Evolutionary conservation across 2,888 invertebrate genomes (phyloP), one percentile per base, ranked within the genome.

Genomic region (Taenaris catops): DNA sequence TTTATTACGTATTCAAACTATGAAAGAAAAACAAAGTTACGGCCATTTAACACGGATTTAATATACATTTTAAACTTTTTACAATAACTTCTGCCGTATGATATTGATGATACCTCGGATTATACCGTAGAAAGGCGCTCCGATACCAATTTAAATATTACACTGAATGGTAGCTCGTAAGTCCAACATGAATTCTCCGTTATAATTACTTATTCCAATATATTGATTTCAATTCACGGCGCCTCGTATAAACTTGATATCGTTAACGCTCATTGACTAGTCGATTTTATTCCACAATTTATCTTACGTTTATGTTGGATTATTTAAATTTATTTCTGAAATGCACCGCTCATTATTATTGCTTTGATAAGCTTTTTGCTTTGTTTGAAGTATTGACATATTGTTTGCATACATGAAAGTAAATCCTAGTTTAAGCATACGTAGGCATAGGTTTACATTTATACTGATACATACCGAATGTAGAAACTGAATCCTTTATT

Each of bases 161-260:
- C 20, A 37, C 28, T 35, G 29, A 34, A 42, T 34, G 32, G 18
- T 31, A 33, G 37, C 26, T 35, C 6, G 4, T 26, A 38, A 16
- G 35, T 31, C 19, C 23, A 27, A 41, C 51, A 49, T 47, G 31
- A 52, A 54, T 55, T 44, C 51, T 53, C 61, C 63, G 56, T 59
- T 58, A 56, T 55, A 53, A 61, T 47, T 60, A 62, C 55, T 59
- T 57, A 53, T 49, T 46, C 37, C 42, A 50, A 48, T 47, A 48
- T 51, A 58, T 60, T 61, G 58, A 58, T 63, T 64, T 56, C 49
- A 48, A 31, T 5, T 25, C 41, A 52, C 48, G 49, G 49, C 53
- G 49, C 51, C 55, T 47, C 56, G 40, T 54, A 54, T 46, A 55
- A 62, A 61, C 65, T 69, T 67, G 63, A 65, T 62, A 58, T 60